Conservation (phyloP, 2,888 invertebrate species). For the Elmis aenea region DNA sequence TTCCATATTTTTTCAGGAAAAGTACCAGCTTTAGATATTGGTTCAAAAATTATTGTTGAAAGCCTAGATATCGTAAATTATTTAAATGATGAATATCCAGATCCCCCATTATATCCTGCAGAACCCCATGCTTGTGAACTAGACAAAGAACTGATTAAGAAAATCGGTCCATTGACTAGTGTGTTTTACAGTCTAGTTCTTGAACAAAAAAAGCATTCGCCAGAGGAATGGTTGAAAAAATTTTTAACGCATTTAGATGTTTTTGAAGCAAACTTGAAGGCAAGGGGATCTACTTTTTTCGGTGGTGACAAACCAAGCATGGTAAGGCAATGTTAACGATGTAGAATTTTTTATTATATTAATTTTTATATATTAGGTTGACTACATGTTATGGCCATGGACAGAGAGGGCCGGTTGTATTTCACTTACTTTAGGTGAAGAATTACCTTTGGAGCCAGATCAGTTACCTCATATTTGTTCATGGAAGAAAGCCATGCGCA, state of each 20-base stretch:
- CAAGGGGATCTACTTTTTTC: conserved; percentile 34
- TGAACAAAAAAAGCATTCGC: conserved; percentile 27
- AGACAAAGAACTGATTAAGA: conserved; percentile 37
- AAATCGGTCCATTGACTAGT: conserved; percentile 29
- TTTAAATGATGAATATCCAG: conserved; percentile 52
- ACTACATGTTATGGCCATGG: conserved; percentile 44
- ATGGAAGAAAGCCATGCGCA: conserved; percentile 36
- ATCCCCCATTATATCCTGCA: conserved; percentile 48
- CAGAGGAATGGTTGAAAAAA: conserved; percentile 35
- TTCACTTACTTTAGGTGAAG: conserved; percentile 28
- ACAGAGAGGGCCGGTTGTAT: conserved; percentile 34
- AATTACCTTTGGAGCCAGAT: conserved; percentile 31
- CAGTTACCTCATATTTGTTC: conserved; percentile 31
- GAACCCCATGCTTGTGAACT: conserved; percentile 41
- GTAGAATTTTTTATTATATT: background rate
- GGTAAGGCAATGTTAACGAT: no score
- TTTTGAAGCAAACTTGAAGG: conserved; percentile 36
- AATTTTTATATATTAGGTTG: conserved; percentile 28
- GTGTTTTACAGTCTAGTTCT: conserved; percentile 31
- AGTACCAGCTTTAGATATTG: conserved; percentile 47
- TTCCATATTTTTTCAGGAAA: no score
- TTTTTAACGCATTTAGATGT: conserved; percentile 32
- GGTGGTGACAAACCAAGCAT: conserved; percentile 39
- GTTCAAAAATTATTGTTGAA: conserved; percentile 49
- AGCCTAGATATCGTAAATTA: conserved; percentile 53